Base-by-base conservation (phyloP, 2,888 invertebrate genomes). In the Dynastes maya region DNA sequence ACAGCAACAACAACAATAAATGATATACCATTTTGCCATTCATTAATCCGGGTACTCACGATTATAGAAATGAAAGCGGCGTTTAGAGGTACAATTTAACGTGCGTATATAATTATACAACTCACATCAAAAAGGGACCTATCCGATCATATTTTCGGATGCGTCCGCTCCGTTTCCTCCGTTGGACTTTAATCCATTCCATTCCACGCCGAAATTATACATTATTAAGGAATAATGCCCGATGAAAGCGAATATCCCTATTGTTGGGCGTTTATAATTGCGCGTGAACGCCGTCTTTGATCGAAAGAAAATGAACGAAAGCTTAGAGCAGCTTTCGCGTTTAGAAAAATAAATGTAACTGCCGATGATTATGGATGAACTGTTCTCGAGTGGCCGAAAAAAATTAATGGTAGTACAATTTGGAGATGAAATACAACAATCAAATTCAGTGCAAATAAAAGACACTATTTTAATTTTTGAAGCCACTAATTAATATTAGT, bases 181-280 rank as follows among this genome's bases (percentile, higher is more conserved):
- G 55, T 22, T 22, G 8, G 22, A 5, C 55, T 58, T 58, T 22
- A 22, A 2, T 22, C 22, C 55, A 58, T 58, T 58, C 55, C 22
- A 58, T 58, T 58, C 55, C 55, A 58, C 29, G n/a, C 27, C 68
- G 68, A 68, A 68, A 68, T 68, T 68, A 68, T 68, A 68, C 68
- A 68, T 68, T 68, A 68, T 68, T 68, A 68, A 68, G 68, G 49
- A 68, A 68, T 68, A 68, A 68, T 68, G 51, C 67, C 49, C 68
- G 68, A 49, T 51, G 68, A 68, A 68, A 68, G 68, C 51, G 68
- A 68, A 68, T 68, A 68, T 51, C 68, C 68, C 49, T 29, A 51
- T 68, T 53, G 51, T 27, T 68, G 68, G 68, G 68, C 68, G 68
- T 68, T 68, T 51, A 68, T 68, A 68, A 68, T 68, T 68, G 51